Base-by-base conservation (phyloP, 2,797 vertebrate genomes). In the Pseudotriccus pelzelni region DNA sequence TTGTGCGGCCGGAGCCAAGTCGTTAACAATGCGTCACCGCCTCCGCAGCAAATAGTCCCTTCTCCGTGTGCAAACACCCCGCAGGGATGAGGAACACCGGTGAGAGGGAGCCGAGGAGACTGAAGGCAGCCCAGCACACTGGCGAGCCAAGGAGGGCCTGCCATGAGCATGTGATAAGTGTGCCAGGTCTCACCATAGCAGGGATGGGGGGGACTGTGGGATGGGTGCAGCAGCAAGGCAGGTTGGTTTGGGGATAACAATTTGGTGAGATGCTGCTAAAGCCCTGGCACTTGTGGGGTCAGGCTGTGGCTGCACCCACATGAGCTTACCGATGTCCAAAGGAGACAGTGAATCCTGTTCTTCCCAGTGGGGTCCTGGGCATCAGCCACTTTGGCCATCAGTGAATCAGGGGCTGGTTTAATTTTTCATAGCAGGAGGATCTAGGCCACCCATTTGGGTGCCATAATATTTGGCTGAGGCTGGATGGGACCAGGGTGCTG, bases 1-100 rank as follows among this genome's bases (percentile, higher is more conserved):
- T 97, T 47, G 93, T 44, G 39, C 22, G 59, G 76, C 70, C 15
- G 2, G 68, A 93, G 97, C 97, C 97, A 97, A 97, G 46, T 62
- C 36, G 34, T 90, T 70, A 91, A 96, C 96, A 95, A 90, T 94
- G 82, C 68, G 6, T 27, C 50, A 19, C 73, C 19, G 14, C 84
- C 84, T 55, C 86, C 47, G 6, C 32, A 82, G 94, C 91, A 93
- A 93, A 83, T 82, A 95, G 97, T 94, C 94, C 94, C 91, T 85
- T 96, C 86, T 84, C 87, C 69, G 50, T 60, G 2, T 83, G 73
- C 46, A 64, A 92, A 68, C 39, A 41, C 84, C 90, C 68, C 4
- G 6, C 3, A 28, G 69, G 64, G 34, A 32, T 7, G 44, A 84
- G 77, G 79, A 67, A 8, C 47, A 25, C 8, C 3, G 36, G 32